Percentiles rank a stretch among this genome's conserved stretches.
These are phyloP conservation scores for Rhadina sibilatrix DNA, from an alignment of 2,113 vertebrate genomes.

Conservation along the genomic window DNA sequence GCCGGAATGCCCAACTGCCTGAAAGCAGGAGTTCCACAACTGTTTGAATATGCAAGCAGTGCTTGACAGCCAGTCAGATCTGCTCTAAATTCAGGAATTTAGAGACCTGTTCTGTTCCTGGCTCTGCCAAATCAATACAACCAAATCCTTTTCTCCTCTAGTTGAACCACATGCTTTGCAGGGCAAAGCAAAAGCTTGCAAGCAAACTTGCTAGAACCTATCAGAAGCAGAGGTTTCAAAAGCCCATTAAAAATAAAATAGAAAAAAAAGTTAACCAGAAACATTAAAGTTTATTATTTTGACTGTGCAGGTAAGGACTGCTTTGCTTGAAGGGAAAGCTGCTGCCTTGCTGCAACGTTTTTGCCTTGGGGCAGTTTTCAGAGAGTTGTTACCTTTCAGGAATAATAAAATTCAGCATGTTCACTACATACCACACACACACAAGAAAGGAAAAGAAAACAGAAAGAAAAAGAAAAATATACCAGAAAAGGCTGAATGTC, in stretches of 20 bases:
- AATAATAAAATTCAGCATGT: background rate
- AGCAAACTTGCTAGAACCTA: background rate
- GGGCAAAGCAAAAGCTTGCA: background rate
- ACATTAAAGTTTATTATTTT: background rate
- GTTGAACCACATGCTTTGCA: background rate
- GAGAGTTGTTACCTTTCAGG: background rate
- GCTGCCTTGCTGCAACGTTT: background rate
- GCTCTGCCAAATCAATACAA: background rate
- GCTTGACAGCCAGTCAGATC: background rate
- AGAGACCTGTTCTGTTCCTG: background rate
- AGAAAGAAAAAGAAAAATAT: background rate
- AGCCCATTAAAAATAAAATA: background rate
- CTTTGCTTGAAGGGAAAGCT: background rate
- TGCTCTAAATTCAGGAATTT: background rate
- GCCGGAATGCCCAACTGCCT: background rate
- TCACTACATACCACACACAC: background rate
- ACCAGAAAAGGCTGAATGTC: background rate
- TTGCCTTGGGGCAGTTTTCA: constrained; percentile 14
- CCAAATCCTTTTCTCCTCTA: background rate
- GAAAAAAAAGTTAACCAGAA: background rate
- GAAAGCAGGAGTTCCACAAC: background rate
- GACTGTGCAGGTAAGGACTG: background rate
- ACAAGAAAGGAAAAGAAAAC: background rate
- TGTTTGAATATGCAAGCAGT: background rate
- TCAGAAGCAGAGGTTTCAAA: background rate